Percentiles rank a stretch among this genome's conserved stretches.
Evolutionary conservation across 2,888 invertebrate genomes (phyloP).

Genomic region (Metalampra italica): DNA sequence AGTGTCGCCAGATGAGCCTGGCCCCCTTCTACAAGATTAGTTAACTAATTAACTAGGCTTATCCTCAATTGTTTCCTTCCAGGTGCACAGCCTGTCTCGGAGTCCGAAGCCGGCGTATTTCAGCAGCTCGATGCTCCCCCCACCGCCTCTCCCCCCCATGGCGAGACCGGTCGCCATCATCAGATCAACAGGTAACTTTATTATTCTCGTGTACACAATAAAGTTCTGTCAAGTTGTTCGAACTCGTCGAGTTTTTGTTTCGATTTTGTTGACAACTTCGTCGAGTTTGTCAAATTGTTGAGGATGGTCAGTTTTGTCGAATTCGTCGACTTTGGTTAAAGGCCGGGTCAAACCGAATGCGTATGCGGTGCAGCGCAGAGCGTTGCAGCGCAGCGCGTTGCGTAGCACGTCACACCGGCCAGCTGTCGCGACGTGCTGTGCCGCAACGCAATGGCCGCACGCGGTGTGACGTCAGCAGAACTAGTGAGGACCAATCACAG

Average conservation of each 20-base stretch:
- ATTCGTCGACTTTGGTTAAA: too few relatives aligned
- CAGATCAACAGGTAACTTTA: slow-evolving; percentile 86
- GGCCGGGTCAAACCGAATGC: too few relatives aligned
- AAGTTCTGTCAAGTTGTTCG: background rate
- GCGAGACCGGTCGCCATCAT: slow-evolving; percentile 97
- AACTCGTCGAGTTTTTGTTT: background rate
- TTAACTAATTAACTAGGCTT: too few relatives aligned
- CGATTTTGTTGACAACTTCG: background rate
- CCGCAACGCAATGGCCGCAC: too few relatives aligned
- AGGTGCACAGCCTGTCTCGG: slow-evolving; percentile 78
- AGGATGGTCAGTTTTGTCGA: background rate
- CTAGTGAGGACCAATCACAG: too few relatives aligned
- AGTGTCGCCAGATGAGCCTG: too few relatives aligned
- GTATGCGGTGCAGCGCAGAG: too few relatives aligned
- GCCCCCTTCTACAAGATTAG: too few relatives aligned
- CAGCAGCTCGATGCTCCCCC: slow-evolving; percentile 94
- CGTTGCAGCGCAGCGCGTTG: too few relatives aligned
- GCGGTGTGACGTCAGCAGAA: too few relatives aligned
- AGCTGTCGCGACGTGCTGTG: too few relatives aligned
- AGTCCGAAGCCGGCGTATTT: slow-evolving; percentile 91
- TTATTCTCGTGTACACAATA: background rate
- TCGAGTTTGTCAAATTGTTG: background rate
- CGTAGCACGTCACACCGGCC: too few relatives aligned
- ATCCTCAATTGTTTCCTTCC: slow-evolving; percentile 11
- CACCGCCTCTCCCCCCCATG: slow-evolving; percentile 96